A percentile compares a stretch with the other conserved stretches of the same genome.
These are phyloP conservation scores for Pedetes capensis DNA, from an alignment of 2,113 vertebrate species.

Conservation along the genomic window DNA sequence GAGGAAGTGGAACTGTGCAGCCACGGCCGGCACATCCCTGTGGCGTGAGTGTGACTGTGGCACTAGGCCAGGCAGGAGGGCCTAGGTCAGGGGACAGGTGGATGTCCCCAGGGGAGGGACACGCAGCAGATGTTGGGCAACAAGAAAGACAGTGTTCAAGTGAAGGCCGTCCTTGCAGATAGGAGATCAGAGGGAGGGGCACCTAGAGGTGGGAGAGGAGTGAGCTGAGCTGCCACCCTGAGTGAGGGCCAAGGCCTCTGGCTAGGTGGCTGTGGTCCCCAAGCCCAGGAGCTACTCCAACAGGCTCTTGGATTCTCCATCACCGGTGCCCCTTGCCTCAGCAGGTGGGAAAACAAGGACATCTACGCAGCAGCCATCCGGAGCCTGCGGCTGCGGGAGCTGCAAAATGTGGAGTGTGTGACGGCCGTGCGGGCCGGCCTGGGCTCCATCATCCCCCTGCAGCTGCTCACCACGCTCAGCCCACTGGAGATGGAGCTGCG, in stretches of 20 bases:
- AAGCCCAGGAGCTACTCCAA: background rate
- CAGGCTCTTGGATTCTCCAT: background rate
- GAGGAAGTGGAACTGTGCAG: constrained; percentile 97
- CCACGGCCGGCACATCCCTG: constrained; percentile 89
- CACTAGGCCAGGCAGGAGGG: rapidly evolving
- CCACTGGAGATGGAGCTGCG: constrained; percentile 95
- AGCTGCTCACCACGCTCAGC: constrained; percentile 94
- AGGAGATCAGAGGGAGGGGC: background rate
- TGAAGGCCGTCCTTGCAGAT: too few species aligned
- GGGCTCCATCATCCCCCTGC: constrained; percentile 95
- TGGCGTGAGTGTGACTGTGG: constrained; percentile 85
- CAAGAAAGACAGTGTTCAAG: background rate
- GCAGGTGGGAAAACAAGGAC: constrained; percentile 97
- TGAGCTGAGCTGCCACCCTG: background rate
- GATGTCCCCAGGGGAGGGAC: background rate
- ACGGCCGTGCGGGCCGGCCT: constrained; percentile 92
- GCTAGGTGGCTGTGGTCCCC: background rate
- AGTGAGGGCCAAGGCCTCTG: background rate
- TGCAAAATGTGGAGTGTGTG: constrained; percentile 93
- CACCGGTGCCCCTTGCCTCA: background rate
- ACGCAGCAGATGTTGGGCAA: rapidly evolving
- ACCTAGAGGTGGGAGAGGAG: background rate
- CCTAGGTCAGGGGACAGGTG: rapidly evolving
- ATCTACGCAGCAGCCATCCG: constrained; percentile 91
- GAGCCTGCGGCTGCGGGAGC: constrained; percentile 92